Base-by-base conservation (phyloP, 2,888 invertebrate genomes). In the Acronicta aceris region DNA sequence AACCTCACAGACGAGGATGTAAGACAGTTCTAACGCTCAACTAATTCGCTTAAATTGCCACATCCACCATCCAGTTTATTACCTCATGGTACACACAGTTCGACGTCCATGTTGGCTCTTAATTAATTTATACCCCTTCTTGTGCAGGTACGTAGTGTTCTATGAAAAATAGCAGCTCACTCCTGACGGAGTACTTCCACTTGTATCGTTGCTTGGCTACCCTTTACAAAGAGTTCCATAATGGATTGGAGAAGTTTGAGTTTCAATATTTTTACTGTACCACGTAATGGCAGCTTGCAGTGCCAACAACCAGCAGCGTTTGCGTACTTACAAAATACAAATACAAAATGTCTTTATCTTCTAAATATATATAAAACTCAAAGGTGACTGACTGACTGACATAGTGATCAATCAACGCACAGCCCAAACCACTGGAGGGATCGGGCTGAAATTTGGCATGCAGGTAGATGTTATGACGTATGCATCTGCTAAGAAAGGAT, bases 71-170 rank as follows among this genome's bases (percentile, higher is more conserved):
- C 10, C 17, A 15, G 36, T 0, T 0, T 21, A 10, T 17, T 0
- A 45, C 16, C 21, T 69, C 69, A 25, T 2, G 0, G 55, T 42
- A 8, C 49, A 49, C 57, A 60, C 69, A 64, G 78, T 82, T 81
- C 82, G 82, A 78, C 80, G 76, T 78, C 78, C 79, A 71, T 78
- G 84, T 79, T 76, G 73, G 74, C 62, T 71, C 81, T 78, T 87
- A 85, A 87, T 87, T 85, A 86, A 86, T 87, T 85, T 84, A 84
- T 82, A 82, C 81, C 70, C 75, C 66, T 80, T 81, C 82, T 81
- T 79, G 73, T 69, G 55, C 77, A 78, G 74, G 81, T 79, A 74
- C 65, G 71, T 71, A 76, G 67, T 74, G 64, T 52, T 58, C 69
- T 76, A 78, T 80, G 73, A 81, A 81, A 79, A 81, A 80, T 74